Percentiles rank a stretch among this genome's conserved stretches.
Conservation (phyloP, 2,888 invertebrate species). For the Tiliacea citrago region DNA sequence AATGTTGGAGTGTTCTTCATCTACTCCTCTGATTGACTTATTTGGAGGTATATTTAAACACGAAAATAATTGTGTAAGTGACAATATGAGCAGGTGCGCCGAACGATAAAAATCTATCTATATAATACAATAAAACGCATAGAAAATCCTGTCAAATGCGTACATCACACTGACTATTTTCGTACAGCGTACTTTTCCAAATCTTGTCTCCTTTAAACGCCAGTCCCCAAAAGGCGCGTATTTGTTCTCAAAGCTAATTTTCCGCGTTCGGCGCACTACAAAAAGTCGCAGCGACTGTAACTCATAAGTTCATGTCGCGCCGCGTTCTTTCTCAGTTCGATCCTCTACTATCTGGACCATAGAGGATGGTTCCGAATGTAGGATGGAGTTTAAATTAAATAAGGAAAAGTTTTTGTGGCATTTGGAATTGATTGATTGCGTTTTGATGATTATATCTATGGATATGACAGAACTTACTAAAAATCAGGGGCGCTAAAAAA, state of each 20-base stretch:
- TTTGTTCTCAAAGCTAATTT: constrained; percentile 72
- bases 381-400: neutral
- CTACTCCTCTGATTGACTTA: neutral
- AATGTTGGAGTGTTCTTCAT: neutral
- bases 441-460: neutral
- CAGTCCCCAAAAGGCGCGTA: constrained; percentile 31
- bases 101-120: no score
- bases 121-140: neutral
- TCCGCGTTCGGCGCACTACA: constrained; percentile 70
- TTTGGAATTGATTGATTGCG: neutral
- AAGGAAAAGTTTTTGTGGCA: neutral
- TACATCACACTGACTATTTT: neutral
- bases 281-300: constrained; percentile 81
- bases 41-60: neutral
- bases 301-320: constrained; percentile 87
- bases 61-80: neutral
- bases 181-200: constrained; percentile 3
- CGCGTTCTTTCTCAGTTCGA: constrained; percentile 82
- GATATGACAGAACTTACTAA: no score
- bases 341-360: constrained; percentile 71
- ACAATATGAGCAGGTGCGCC: neutral
- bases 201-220: constrained; percentile 16
- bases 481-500: neutral
- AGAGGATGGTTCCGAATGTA: constrained; percentile 72
- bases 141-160: neutral